Base-by-base conservation (phyloP, 2,888 invertebrate genomes). In the Ophion ellenae region DNA sequence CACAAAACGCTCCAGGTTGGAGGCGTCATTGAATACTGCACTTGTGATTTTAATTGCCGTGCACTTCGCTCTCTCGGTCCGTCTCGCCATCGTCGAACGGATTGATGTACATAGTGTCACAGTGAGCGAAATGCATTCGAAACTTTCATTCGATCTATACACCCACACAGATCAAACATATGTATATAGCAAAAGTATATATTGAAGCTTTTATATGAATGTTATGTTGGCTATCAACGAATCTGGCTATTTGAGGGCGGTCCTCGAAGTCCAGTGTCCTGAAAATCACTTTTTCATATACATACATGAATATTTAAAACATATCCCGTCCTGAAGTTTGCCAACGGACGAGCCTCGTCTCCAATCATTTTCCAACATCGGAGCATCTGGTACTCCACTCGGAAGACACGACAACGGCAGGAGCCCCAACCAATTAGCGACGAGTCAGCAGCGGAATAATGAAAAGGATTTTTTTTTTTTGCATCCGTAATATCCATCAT, bases 1-100 rank as follows among this genome's bases (percentile, higher is more conserved):
- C 3, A 53, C 17, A 14, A 17, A 53, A 14, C 53, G 14, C 53
- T 53, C 53, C 40, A 4, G 20, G n/a, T 40, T 63, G 9, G 71
- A 59, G 45, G 73, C 71, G 76, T 67, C 73, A 70, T 71, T 81
- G 77, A 64, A 61, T 76, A 81, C 67, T 81, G 59, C 71, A 81
- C 81, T 81, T 81, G 71, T 28, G 71, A 71, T 70, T 77, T 84
- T 84, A 77, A 84, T 84, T 84, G 81, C 57, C 70, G 69, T 69
- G 40, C 74, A 57, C 74, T 75, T 53, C 17, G 63, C 69, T 61
- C 32, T 6, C 69, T 82, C 32, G 78, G 63, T 73, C 36, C 64
- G 73, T 67, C 61, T 66, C 66, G 47, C 76, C n/a, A 77, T 86
- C 79, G 84, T 70, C 17, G 81, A 88, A 74, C 85, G 20, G 82